phyloP scores from a whole-genome alignment of 2,113 vertebrate genomes.

The Nothoprocta perdicaria region DNA sequence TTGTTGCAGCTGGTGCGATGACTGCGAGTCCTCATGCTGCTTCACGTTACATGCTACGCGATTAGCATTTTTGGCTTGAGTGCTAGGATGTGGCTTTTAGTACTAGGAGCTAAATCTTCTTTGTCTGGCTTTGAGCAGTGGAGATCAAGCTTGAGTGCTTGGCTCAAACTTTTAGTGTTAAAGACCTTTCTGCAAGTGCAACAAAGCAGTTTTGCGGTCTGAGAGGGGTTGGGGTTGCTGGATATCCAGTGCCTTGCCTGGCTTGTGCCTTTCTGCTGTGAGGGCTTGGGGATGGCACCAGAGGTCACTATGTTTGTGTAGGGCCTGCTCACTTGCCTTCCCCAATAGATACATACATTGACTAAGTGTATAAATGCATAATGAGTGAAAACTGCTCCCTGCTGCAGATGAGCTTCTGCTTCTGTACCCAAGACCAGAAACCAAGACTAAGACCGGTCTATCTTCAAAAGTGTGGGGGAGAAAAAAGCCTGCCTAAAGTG shows the following conservation, averaged over 20 bases:
- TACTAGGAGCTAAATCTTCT: not conserved
- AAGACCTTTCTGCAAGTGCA: not conserved
- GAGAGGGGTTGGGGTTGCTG: not conserved
- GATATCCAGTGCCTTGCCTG: not conserved
- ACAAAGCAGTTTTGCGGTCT: not conserved
- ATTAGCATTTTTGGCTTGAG: not conserved
- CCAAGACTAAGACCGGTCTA: too few relatives aligned
- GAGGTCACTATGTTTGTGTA: not conserved
- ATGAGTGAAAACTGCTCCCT: not conserved
- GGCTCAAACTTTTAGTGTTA: not conserved
- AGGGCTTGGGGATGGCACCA: not conserved
- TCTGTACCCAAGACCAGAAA: not conserved
- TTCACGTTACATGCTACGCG: not conserved
- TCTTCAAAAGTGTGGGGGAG: too few relatives aligned
- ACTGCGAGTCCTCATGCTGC: conserved; percentile 30
- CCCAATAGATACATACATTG: not conserved
- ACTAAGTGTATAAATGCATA: not conserved
- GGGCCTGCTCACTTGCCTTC: not conserved
- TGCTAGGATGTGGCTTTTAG: not conserved
- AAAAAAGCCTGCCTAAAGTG: too few relatives aligned
- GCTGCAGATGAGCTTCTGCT: not conserved
- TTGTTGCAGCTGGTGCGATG: not conserved
- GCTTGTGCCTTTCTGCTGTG: accelerated
- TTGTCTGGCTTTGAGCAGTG: not conserved
- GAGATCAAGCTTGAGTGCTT: not conserved